Evolutionary conservation across 2,888 invertebrate species (phyloP), one percentile per base, ranked within the genome.

Genomic region (Orchesellides sinensis): DNA sequence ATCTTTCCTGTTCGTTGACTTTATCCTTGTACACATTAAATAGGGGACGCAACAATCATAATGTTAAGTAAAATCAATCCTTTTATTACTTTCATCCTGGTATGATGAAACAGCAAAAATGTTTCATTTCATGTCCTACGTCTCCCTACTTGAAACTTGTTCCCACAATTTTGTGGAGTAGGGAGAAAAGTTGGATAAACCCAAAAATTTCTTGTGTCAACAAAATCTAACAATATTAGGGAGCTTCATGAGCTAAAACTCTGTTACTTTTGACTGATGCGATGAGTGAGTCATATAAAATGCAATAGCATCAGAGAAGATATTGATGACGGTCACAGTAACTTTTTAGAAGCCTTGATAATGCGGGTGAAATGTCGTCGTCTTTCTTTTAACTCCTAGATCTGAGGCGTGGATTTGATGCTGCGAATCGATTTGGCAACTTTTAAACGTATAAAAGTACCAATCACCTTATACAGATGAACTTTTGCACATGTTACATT

Each of bases 171-270:
- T 40, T 40, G 40, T n/a, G 2, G 40, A 40, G 40, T 5, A 40
- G 40, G n/a, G n/a, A 40, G n/a, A 14, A 40, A 10, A n/a, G 40
- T 2, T 40, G 10, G 4, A 40, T 40, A 2, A 40, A 10, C 10
- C 40, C 10, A 40, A 40, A n/a, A 83, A 80, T 83, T 83, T 80
- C 82, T 84, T 84, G 78, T 85, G 87, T 87, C 87, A 87, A 87
- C 84, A 87, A 83, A 74, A 74, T 70, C 79, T 83, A 86, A 85
- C 83, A 69, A 83, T 81, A 84, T 84, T 85, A 85, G 77, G 40
- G 68, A 47, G 21, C 65, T 52, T 52, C 4, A 2, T 4, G 5
- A 17, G n/a, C 1, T 52, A 52, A 4, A 8, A 10, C 19, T 52
- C 21, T n/a, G n/a, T n/a, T n/a, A n/a, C n/a, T n/a, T n/a, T n/a